Conservation (phyloP, 1,140 invertebrate species). For the Heliconius congener region DNA sequence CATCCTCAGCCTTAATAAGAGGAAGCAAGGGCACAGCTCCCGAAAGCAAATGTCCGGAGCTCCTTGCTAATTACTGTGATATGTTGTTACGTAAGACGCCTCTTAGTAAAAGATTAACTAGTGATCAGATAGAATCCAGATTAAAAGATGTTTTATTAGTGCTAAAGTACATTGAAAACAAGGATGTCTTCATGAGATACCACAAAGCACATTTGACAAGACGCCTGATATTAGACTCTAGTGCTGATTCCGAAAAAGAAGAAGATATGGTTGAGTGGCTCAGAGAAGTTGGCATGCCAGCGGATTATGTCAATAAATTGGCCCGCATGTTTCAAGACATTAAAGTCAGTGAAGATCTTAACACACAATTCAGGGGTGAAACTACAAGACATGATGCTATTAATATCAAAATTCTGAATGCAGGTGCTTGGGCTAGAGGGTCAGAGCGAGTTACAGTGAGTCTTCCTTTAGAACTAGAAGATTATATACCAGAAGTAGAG, state of each 20-base stretch:
- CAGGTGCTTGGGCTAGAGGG: constrained; percentile 97
- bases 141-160: constrained; percentile 96
- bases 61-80: constrained; percentile 99
- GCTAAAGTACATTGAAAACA: constrained; percentile 99
- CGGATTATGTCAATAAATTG: constrained; percentile 99
- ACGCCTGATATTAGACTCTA: constrained; percentile 96
- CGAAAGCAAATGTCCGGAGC: constrained; percentile 99
- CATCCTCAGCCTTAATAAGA: constrained; percentile 82
- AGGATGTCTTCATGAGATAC: constrained; percentile 99
- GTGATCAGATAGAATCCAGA: constrained; percentile 97
- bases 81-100: constrained; percentile 98
- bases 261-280: constrained; percentile 99
- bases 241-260: constrained; percentile 99
- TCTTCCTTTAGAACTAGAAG: constrained; percentile 97
- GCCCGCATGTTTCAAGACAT: constrained; percentile 99
- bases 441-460: constrained; percentile 97
- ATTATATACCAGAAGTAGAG: constrained; percentile 98
- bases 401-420: constrained; percentile 98
- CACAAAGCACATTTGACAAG: constrained; percentile 99
- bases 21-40: constrained; percentile 85
- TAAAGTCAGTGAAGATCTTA: constrained; percentile 99
- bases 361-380: constrained; percentile 93
- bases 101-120: constrained; percentile 97
- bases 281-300: constrained; percentile 98
- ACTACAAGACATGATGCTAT: constrained; percentile 87